These are phyloP conservation scores for Megatriorchis doriae DNA, from an alignment of 2,113 vertebrate species.

Conservation along the genomic window DNA sequence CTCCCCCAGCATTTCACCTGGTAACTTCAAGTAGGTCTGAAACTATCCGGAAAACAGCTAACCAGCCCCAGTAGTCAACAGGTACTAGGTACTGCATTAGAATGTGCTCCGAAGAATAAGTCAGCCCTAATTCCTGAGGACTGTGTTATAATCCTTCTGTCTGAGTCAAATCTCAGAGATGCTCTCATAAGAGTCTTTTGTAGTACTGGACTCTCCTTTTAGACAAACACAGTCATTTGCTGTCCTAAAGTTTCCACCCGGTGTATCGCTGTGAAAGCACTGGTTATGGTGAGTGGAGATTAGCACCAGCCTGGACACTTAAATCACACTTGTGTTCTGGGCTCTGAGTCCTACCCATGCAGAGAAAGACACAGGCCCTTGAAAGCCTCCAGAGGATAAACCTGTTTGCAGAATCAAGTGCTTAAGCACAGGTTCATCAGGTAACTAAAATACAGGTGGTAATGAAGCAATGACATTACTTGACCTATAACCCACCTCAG, in stretches of 20 bases:
- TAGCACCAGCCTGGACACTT: background rate
- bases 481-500: background rate
- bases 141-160: background rate
- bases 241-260: background rate
- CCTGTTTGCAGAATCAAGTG: background rate
- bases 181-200: background rate
- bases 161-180: background rate
- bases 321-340: background rate
- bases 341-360: background rate
- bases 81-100: background rate
- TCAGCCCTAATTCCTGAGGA: background rate
- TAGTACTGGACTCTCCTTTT: background rate
- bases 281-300: background rate
- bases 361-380: background rate
- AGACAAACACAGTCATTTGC: background rate
- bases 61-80: background rate
- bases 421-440: background rate
- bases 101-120: background rate
- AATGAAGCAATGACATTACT: background rate
- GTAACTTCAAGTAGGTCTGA: background rate
- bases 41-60: background rate
- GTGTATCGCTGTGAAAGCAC: background rate
- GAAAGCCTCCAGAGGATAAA: background rate
- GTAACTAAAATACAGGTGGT: background rate
- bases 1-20: background rate